Conservation (phyloP, 1,140 invertebrate species). For the Hylaeus volcanicus region DNA sequence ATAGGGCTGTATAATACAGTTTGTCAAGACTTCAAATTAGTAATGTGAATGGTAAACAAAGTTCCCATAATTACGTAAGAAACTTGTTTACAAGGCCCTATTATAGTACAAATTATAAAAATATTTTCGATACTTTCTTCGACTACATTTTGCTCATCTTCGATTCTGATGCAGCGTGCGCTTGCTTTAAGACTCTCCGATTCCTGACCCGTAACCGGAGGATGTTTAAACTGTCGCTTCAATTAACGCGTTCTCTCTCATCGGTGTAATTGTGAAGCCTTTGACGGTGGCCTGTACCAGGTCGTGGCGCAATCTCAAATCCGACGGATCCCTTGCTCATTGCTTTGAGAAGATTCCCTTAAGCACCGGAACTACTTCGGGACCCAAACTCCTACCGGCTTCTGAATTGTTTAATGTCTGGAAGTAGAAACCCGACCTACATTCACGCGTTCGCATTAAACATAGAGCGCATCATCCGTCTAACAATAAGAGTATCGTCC, state of each 20-base stretch:
- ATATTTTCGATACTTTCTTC: no score
- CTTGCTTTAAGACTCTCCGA: background rate
- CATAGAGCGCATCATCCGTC: conserved; percentile 31
- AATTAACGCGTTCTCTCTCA: conserved; percentile 34
- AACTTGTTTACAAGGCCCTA: no score
- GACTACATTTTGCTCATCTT: no score
- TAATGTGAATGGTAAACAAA: no score
- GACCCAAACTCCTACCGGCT: conserved; percentile 48
- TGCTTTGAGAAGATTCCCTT: conserved; percentile 43
- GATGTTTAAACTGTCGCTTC: conserved; percentile 25
- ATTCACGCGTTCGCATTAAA: conserved; percentile 52
- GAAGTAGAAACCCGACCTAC: conserved; percentile 57
- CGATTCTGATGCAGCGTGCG: no score
- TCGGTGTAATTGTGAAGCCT: conserved; percentile 17
- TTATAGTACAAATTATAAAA: no score
- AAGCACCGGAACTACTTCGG: conserved; percentile 58
- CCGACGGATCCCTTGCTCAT: conserved; percentile 21
- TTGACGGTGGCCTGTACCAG: conserved; percentile 36
- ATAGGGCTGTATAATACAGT: no score
- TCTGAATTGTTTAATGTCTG: conserved; percentile 62
- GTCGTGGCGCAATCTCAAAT: conserved; percentile 37
- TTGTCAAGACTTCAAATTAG: no score
- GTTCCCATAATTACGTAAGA: no score
- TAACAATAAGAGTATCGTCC: conserved; percentile 2
- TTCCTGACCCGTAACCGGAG: background rate